Evolutionary conservation across 2,113 vertebrate genomes (phyloP), one percentile per base, ranked within the genome.

Genomic region (Channa maculata): DNA sequence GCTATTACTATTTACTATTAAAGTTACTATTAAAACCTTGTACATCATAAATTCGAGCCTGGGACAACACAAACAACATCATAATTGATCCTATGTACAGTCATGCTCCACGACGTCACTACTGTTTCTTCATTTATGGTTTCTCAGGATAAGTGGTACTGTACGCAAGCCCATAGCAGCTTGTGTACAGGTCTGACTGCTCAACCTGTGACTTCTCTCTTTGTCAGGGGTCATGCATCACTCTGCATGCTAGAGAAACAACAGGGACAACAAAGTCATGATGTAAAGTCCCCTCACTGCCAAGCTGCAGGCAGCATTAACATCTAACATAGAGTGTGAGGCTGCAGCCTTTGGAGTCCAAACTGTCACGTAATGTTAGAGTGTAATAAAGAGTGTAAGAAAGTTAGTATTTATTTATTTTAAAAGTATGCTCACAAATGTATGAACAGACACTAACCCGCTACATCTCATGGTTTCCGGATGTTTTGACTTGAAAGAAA

Each of bases 181-280:
- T 39, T 3, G 38, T 53, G 44, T 62, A 11, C 2, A 3, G 2
- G 53, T 71, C 45, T 34, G 65, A 75, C 52, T 59, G 62, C 15
- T 74, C 44, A 43, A 77, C 82, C 80, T 63, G 86, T 88, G 86
- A 83, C 69, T 45, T 66, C 54, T 52, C 7, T 69, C 64, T 62
- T 41, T 44, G 52, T 78, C 69, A 58, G 46, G 39, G 50, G 13
- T 36, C 12, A 7, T 45, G 51, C 51, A 63, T n/a, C 13, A 45
- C 6, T 61, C 55, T 41, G 61, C 45, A 66, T 73, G 75, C 76
- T 63, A 55, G 57, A 59, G 44, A 55, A 80, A 83, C 82, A 83
- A 78, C 62, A 70, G 63, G n/a, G 44, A 43, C 77, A 77, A 44
- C 8, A 57, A 54, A 52, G n/a, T 9, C 61, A 38, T 6, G 55